Evolutionary conservation across 2,888 invertebrate genomes (phyloP).

Genomic region (Microplitis deprimator): DNA sequence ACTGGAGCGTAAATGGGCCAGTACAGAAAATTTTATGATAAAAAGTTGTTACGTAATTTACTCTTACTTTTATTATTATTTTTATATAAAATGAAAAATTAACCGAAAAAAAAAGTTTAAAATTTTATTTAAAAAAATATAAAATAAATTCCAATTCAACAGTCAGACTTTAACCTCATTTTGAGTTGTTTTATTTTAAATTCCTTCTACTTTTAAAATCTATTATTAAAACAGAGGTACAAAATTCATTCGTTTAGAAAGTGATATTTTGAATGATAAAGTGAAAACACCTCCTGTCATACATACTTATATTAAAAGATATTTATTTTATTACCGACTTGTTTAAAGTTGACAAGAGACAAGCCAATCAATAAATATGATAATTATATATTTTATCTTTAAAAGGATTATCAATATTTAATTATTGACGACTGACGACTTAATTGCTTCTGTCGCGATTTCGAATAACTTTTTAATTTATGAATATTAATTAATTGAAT

Average conservation of each 20-base stretch:
- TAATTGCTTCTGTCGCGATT: no score
- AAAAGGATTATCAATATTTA: background rate
- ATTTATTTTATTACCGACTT: background rate
- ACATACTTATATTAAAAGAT: background rate
- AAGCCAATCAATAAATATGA: background rate
- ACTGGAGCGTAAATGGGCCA: slow-evolving; percentile 27
- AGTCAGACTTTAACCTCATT: background rate
- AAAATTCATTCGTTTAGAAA: background rate
- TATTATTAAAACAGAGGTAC: background rate
- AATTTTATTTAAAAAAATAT: background rate
- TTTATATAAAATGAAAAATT: no score
- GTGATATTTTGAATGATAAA: background rate
- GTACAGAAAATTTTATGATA: background rate
- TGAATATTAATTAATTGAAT: no score
- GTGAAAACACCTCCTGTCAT: background rate
- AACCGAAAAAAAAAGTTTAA: background rate
- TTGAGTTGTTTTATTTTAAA: slow-evolving; percentile 1
- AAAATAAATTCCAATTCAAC: background rate
- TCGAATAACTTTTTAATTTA: no score
- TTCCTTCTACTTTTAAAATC: slow-evolving; percentile 1
- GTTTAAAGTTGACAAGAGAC: background rate
- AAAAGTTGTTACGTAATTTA: no score
- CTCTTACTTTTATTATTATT: no score
- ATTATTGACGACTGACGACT: background rate
- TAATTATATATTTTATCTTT: background rate